Evolutionary conservation across 2,113 vertebrate genomes (phyloP).

Genomic region (Oreocharis arfaki): DNA sequence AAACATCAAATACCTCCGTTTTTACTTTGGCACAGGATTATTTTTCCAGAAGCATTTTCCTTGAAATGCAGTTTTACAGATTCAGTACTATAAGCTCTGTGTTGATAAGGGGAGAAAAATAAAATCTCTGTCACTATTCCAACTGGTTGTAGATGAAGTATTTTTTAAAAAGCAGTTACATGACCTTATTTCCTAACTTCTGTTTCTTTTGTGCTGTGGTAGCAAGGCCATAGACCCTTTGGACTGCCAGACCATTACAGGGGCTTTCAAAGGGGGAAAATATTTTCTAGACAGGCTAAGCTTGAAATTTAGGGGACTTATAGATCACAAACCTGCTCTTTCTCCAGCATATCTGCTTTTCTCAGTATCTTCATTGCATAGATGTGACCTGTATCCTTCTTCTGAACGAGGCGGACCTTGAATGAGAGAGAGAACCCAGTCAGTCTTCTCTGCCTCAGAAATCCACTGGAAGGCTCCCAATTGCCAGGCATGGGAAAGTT

Average conservation of each 20-base stretch:
- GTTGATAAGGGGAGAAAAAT: not conserved
- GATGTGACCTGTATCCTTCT: constrained; percentile 98
- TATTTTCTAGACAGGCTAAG: not conserved
- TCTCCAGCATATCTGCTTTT: constrained; percentile 98
- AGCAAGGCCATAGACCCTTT: not conserved
- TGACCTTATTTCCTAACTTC: not conserved
- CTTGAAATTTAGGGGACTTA: not conserved
- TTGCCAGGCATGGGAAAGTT: not conserved
- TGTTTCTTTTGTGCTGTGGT: not conserved
- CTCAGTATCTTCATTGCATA: constrained; percentile 99
- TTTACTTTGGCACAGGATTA: not conserved
- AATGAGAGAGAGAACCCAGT: not conserved
- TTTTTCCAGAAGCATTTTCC: not conserved
- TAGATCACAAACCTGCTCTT: constrained; percentile 84
- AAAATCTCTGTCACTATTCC: not conserved
- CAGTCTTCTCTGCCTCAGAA: not conserved
- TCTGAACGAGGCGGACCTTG: constrained; percentile 95
- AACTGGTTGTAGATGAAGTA: not conserved
- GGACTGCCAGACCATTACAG: not conserved
- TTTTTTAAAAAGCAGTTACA: not conserved
- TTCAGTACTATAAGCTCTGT: not conserved
- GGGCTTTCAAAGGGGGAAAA: not conserved
- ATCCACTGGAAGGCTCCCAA: not conserved
- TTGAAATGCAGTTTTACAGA: not conserved
- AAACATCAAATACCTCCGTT: not conserved